A percentile compares a stretch with the other conserved stretches of the same genome.
Evolutionary conservation across 2,888 invertebrate genomes (phyloP).

Genomic region (Netelia virgata): DNA sequence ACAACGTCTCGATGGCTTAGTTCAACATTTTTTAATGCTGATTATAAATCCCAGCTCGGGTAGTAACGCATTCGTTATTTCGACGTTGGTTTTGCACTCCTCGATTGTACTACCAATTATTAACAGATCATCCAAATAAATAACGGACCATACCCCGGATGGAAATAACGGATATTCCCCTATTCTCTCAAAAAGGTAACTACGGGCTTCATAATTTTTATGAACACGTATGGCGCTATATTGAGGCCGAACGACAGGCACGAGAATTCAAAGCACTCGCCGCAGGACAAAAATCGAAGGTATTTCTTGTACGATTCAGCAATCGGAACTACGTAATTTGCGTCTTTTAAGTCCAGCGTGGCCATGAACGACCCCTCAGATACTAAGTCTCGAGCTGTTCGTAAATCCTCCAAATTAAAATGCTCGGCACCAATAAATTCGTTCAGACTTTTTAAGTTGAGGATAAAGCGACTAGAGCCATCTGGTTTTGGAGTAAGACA

Average conservation of each 20-base stretch:
- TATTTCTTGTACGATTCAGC: constrained; percentile 17
- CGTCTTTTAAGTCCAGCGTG: constrained; percentile 17
- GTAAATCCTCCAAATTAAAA: constrained; percentile 73
- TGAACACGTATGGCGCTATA: constrained; percentile 20
- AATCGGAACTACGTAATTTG: constrained; percentile 13
- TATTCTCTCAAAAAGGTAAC: neutral
- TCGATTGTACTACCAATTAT: constrained; percentile 26
- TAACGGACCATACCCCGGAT: too few relatives aligned
- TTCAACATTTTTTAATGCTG: constrained; percentile 10
- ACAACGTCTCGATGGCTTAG: constrained; percentile 6
- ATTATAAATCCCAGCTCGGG: constrained; percentile 26
- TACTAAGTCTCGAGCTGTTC: constrained; percentile 66
- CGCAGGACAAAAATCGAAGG: constrained; percentile 19
- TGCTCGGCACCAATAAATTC: constrained; percentile 66
- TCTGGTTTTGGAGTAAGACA: constrained; percentile 55
- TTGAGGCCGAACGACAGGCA: constrained; percentile 22
- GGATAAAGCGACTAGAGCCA: constrained; percentile 60
- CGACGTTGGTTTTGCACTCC: constrained; percentile 2
- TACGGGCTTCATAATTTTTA: constrained; percentile 30
- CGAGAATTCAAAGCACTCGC: constrained; percentile 10
- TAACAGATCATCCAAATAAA: constrained; percentile 29
- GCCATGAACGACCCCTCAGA: constrained; percentile 17
- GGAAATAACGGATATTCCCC: neutral
- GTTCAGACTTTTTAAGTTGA: constrained; percentile 71
- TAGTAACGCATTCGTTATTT: neutral